phyloP scores from a whole-genome alignment of 2,797 vertebrate genomes.

The Gorsachius magnificus region DNA sequence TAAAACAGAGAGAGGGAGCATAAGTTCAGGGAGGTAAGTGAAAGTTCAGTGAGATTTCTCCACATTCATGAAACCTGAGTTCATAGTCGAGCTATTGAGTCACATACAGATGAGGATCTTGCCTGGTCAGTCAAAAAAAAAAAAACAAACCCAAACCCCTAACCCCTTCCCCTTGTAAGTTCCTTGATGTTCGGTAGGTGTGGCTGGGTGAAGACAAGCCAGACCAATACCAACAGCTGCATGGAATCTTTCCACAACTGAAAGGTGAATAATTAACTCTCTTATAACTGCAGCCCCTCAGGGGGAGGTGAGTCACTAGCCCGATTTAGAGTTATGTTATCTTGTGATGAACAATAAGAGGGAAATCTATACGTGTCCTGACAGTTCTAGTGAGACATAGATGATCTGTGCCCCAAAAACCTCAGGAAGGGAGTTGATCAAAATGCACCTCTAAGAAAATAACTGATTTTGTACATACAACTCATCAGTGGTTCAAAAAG shows the following conservation, averaged over 20 bases:
- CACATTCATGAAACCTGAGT: constrained; percentile 48
- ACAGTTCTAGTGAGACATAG: constrained; percentile 62
- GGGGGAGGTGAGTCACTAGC: constrained; percentile 72
- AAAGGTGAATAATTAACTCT: constrained; percentile 67
- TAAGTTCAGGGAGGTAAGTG: constrained; percentile 55
- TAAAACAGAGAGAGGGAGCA: constrained; percentile 16
- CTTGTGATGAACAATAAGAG: constrained; percentile 71
- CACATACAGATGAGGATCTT: constrained; percentile 40
- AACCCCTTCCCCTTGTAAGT: neutral
- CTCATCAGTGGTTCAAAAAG: neutral
- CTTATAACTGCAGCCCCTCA: constrained; percentile 56
- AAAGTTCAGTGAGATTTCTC: constrained; percentile 63
- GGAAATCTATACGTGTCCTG: constrained; percentile 71
- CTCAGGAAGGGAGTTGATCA: constrained; percentile 51
- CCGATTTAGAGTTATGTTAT: constrained; percentile 66
- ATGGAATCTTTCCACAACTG: constrained; percentile 66
- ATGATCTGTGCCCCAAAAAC: constrained; percentile 61
- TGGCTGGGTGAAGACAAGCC: constrained; percentile 50
- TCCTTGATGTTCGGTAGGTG: constrained; percentile 60
- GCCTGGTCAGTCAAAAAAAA: neutral
- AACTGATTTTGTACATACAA: neutral
- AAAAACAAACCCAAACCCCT: too few relatives aligned
- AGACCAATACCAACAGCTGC: constrained; percentile 62
- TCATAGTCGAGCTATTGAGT: constrained; percentile 39
- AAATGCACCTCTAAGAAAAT: constrained; percentile 50